These are phyloP conservation scores for Oncorhynchus mykiss DNA, from an alignment of 2,113 vertebrate genomes.

Conservation along the genomic window DNA sequence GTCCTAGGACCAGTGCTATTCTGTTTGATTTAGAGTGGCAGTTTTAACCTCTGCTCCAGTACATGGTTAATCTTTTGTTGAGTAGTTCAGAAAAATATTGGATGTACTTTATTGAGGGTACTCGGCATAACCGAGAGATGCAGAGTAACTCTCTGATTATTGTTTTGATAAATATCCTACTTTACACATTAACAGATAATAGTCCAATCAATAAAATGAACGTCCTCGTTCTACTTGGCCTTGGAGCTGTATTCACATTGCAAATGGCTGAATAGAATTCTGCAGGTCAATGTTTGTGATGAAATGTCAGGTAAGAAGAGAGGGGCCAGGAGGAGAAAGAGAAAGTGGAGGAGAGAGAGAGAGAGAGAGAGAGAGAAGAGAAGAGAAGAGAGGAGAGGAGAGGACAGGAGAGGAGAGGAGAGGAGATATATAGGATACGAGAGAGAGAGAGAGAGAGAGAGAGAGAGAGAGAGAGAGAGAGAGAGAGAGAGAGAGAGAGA, in stretches of 20 bases:
- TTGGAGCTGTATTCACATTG: slow-evolving; percentile 10
- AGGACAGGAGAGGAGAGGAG: too few species aligned
- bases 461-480: too few species aligned
- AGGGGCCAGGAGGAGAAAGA: background rate
- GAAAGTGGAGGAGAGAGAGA: too few species aligned
- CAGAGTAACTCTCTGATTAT: too few species aligned
- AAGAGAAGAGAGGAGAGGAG: too few species aligned
- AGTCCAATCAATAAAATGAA: background rate
- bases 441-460: too few species aligned
- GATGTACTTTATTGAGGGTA: too few species aligned
- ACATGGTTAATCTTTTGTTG: background rate
- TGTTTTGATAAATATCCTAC: too few species aligned
- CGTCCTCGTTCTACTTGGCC: background rate
- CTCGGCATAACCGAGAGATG: fast-evolving
- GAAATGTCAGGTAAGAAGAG: background rate
- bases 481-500: too few species aligned
- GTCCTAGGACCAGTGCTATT: background rate
- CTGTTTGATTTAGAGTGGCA: background rate
- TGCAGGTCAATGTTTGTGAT: background rate
- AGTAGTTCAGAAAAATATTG: background rate
- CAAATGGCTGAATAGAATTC: background rate
- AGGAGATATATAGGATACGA: too few species aligned
- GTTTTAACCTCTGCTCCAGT: background rate
- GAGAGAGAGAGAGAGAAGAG: too few species aligned
- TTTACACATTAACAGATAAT: background rate